A percentile compares a stretch with the other conserved stretches of the same genome.
Evolutionary conservation across 2,888 invertebrate genomes (phyloP).

Genomic region (Coelogynopora nodosa): DNA sequence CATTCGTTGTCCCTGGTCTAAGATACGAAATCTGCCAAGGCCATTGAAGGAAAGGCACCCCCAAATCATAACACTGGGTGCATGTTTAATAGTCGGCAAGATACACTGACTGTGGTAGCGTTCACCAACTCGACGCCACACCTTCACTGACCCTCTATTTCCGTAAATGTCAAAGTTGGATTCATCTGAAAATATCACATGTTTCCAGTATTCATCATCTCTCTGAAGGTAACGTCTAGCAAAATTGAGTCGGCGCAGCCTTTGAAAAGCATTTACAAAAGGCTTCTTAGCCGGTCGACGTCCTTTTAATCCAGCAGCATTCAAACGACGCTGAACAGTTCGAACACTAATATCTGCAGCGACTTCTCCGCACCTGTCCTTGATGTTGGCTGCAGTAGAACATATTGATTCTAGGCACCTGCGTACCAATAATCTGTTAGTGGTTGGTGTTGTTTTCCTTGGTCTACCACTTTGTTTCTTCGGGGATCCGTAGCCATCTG

Average conservation of each 20-base stretch:
- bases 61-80: constrained; percentile 25
- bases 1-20: neutral
- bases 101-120: constrained; percentile 8
- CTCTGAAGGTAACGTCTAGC: neutral
- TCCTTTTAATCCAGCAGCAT: neutral
- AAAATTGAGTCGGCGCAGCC: neutral
- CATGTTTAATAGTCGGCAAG: neutral
- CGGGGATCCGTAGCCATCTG: neutral
- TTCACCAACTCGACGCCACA: constrained; percentile 7
- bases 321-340: constrained; percentile 14
- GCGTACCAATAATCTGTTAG: neutral
- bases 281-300: constrained; percentile 14
- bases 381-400: neutral
- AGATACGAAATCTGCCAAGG: neutral
- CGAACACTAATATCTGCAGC: neutral
- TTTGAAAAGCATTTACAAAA: constrained; percentile 12
- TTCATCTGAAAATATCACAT: constrained; percentile 27
- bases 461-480: neutral
- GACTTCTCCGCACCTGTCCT: neutral
- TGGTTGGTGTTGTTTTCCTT: neutral
- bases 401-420: neutral
- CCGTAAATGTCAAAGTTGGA: neutral
- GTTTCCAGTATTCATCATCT: neutral
- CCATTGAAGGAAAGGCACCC: neutral
- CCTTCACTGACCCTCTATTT: constrained; percentile 16